Percentiles rank a stretch among this genome's conserved stretches.
Conservation (phyloP, 2,797 vertebrate genomes). For the Champsocephalus gunnari region DNA sequence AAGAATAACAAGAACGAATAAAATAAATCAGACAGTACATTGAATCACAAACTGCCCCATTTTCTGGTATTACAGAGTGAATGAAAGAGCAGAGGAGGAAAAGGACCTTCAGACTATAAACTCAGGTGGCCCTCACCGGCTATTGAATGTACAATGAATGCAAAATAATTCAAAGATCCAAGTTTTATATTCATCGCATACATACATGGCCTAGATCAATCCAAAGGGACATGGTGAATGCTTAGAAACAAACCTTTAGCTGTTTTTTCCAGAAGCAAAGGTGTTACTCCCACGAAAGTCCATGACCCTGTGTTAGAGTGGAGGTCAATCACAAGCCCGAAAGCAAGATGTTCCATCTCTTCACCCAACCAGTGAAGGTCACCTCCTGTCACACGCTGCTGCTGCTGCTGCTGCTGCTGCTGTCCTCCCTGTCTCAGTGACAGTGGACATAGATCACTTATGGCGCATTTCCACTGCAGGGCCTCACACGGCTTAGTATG, state of each 20-base stretch:
- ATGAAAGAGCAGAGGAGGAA: slow-evolving; percentile 8
- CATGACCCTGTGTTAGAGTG: background rate
- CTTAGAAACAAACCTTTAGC: slow-evolving; percentile 16
- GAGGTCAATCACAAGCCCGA: background rate
- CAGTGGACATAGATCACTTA: slow-evolving; percentile 23
- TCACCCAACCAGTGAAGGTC: slow-evolving; percentile 29
- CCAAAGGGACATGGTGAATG: background rate
- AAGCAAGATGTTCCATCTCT: slow-evolving; percentile 5
- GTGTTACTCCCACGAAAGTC: background rate
- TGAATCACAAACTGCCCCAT: slow-evolving; percentile 1
- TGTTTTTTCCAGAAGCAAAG: background rate
- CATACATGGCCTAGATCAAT: slow-evolving; percentile 7
- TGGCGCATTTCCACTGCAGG: no score
- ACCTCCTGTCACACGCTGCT: slow-evolving; percentile 14
- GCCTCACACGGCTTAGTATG: no score
- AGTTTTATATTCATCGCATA: slow-evolving; percentile 16
- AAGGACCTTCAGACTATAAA: slow-evolving; percentile 21
- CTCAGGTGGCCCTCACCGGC: slow-evolving; percentile 2
- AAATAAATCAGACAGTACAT: slow-evolving; percentile 2
- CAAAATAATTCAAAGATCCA: slow-evolving; percentile 5
- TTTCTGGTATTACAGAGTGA: slow-evolving; percentile 18
- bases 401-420: background rate
- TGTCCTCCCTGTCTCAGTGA: slow-evolving; percentile 12
- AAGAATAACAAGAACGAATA: slow-evolving; percentile 15
- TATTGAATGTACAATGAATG: slow-evolving; percentile 11